Conservation (phyloP, 1,140 invertebrate species). For the Microvelia longipes region DNA sequence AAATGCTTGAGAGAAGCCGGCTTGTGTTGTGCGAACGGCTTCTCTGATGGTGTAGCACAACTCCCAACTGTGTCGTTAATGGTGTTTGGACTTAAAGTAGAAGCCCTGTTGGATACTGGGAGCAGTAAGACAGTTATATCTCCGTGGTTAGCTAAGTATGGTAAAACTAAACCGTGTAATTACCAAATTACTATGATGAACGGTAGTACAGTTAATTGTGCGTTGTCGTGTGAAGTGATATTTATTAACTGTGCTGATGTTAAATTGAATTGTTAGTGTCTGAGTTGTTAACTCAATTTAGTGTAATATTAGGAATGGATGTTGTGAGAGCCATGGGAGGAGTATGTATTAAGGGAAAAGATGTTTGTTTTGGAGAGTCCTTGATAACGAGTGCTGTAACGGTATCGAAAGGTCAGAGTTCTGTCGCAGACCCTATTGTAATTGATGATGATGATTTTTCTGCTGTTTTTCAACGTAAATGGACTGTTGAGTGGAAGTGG, state of each 20-base stretch:
- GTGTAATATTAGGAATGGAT: neutral
- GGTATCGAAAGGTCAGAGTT: neutral
- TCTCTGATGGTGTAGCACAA: neutral
- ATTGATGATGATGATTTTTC: neutral
- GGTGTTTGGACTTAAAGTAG: neutral
- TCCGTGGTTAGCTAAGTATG: neutral
- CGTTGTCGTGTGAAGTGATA: neutral
- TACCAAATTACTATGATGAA: neutral
- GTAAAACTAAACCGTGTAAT: neutral
- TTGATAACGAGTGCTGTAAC: neutral
- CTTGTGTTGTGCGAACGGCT: neutral
- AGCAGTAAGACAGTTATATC: neutral
- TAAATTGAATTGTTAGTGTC: neutral
- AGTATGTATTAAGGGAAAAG: neutral
- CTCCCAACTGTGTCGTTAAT: neutral
- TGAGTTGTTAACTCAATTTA: neutral
- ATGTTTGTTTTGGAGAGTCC: neutral
- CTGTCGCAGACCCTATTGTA: neutral
- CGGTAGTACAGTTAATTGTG: neutral
- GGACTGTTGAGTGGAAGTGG: neutral
- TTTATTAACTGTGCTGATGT: neutral
- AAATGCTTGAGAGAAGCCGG: neutral
- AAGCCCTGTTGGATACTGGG: neutral
- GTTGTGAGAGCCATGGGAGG: neutral
- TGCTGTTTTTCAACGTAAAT: neutral